Evolutionary conservation across 2,797 vertebrate genomes (phyloP).

Genomic region (Phataginus tetradactyla): DNA sequence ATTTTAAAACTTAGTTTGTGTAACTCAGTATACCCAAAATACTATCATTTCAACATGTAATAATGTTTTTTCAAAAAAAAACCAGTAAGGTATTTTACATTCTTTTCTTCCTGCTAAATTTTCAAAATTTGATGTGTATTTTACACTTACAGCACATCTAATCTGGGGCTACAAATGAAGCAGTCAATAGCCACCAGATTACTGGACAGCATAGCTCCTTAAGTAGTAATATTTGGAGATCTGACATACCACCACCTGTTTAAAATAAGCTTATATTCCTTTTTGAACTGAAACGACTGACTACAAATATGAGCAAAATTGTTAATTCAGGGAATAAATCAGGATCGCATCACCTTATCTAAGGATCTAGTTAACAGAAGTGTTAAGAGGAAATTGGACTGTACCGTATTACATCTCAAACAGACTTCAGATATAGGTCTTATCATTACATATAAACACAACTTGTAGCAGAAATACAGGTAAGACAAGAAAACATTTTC

Average conservation of each 20-base stretch:
- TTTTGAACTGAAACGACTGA: conserved; percentile 33
- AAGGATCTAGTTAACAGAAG: conserved; percentile 28
- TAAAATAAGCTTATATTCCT: conserved; percentile 52
- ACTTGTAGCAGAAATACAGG: conserved; percentile 38
- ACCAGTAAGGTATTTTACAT: background rate
- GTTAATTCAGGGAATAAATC: conserved; percentile 58
- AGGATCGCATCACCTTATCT: conserved; percentile 35
- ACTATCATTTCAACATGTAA: conserved; percentile 23
- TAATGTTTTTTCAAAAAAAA: background rate
- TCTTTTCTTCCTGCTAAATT: background rate
- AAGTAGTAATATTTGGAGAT: background rate
- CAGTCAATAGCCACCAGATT: background rate
- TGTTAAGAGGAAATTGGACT: background rate
- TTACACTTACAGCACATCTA: background rate
- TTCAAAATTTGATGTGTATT: conserved; percentile 8
- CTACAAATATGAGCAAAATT: conserved; percentile 52
- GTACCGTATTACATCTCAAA: background rate
- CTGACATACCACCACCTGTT: conserved; percentile 23
- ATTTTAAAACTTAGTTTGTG: conserved; percentile 19
- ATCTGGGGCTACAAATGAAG: conserved; percentile 39
- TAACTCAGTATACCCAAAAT: conserved; percentile 25
- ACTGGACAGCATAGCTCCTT: background rate
- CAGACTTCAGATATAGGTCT: conserved; percentile 20
- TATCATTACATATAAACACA: conserved; percentile 13
- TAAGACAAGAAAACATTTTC: conserved; percentile 45